Percentiles rank a stretch among this genome's conserved stretches.
Conservation (phyloP, 2,113 vertebrate genomes). For the Ceyx margarethae region DNA sequence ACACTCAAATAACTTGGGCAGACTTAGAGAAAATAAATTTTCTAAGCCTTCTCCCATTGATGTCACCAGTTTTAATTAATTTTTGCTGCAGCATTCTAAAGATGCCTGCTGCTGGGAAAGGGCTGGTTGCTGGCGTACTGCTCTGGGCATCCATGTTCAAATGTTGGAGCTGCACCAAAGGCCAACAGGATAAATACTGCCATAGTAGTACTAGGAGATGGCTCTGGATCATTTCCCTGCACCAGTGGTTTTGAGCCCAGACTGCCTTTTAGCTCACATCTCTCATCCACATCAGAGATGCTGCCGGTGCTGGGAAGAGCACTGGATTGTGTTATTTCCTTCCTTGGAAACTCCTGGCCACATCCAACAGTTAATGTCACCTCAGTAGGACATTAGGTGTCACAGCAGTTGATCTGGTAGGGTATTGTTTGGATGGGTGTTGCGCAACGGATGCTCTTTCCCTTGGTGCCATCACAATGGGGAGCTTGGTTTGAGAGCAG, state of each 20-base stretch:
- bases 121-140: not conserved
- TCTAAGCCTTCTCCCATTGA: slow-evolving; percentile 30
- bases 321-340: not conserved
- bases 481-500: not conserved
- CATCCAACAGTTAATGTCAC: slow-evolving; percentile 8
- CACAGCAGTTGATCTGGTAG: not conserved
- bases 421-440: not conserved
- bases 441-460: not conserved
- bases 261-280: not conserved
- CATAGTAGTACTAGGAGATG: not conserved
- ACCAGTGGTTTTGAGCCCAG: slow-evolving; percentile 17
- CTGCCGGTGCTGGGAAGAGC: slow-evolving; percentile 26
- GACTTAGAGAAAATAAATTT: slow-evolving; percentile 57
- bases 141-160: not conserved
- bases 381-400: not conserved
- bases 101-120: not conserved
- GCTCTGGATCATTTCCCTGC: not conserved
- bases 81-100: slow-evolving; percentile 38
- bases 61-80: slow-evolving; percentile 64
- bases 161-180: not conserved
- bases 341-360: not conserved
- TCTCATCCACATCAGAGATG: not conserved
- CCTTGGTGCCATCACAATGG: fast-evolving
- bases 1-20: slow-evolving; percentile 57
- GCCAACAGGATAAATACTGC: not conserved